Percentiles rank a stretch among this genome's conserved stretches.
phyloP scores from a whole-genome alignment of 2,888 invertebrate genomes.

The Andrena marginata region DNA sequence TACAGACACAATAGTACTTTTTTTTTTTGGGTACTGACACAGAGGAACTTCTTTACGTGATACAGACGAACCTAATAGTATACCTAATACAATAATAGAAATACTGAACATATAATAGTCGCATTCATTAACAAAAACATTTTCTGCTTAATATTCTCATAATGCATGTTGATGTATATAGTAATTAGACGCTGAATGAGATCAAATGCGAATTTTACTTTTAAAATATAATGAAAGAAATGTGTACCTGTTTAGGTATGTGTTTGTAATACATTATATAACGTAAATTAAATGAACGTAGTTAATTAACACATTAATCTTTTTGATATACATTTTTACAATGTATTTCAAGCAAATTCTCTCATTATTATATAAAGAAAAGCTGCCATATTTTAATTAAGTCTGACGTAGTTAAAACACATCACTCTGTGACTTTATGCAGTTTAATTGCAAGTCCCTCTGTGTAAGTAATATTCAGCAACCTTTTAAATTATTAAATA shows the following conservation, averaged over 20 bases:
- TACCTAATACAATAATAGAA: neutral
- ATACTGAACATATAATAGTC: neutral
- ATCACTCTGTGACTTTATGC: neutral
- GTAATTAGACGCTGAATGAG: neutral
- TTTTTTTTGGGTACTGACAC: slow-evolving; percentile 19
- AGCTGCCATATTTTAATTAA: slow-evolving; percentile 5
- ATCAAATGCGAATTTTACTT: too few relatives aligned
- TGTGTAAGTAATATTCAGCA: slow-evolving; percentile 48
- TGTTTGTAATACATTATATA: neutral
- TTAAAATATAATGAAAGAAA: too few relatives aligned
- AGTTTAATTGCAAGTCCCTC: slow-evolving; percentile 34
- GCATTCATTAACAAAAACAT: neutral
- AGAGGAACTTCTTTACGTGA: slow-evolving; percentile 42
- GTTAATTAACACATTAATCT: slow-evolving; percentile 2
- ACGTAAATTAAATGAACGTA: neutral
- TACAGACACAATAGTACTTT: neutral
- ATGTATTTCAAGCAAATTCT: neutral
- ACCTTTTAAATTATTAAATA: slow-evolving; percentile 37
- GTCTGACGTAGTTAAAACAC: neutral
- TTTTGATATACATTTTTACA: slow-evolving; percentile 3
- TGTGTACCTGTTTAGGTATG: neutral
- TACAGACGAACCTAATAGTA: neutral
- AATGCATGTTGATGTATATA: neutral
- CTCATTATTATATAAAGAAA: neutral
- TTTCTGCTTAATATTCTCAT: too few relatives aligned